Evolutionary conservation across 2,888 invertebrate genomes (phyloP).

Genomic region (Micoletzkya japonica): DNA sequence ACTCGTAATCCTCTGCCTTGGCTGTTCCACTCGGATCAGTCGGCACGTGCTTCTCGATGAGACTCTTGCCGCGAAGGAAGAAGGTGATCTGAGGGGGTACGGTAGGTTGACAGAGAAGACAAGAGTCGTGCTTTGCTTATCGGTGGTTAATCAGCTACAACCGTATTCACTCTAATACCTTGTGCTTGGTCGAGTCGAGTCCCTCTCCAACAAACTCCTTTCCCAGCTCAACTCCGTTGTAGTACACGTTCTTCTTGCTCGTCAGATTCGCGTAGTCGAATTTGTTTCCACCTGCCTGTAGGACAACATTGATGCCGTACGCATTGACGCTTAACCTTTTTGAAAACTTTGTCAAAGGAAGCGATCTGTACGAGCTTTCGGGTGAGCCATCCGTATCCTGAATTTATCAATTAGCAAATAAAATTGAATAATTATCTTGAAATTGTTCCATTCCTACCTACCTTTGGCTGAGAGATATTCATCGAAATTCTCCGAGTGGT

Average conservation of each 20-base stretch:
- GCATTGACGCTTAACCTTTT: constrained; percentile 16
- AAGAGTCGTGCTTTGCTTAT: not conserved
- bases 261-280: constrained; percentile 53
- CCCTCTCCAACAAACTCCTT: constrained; percentile 56
- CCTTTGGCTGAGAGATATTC: constrained; percentile 28
- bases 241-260: constrained; percentile 59
- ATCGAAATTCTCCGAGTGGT: constrained; percentile 32
- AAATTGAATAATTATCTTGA: not conserved
- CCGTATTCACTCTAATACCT: constrained; percentile 33
- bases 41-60: not conserved
- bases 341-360: constrained; percentile 40
- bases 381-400: constrained; percentile 46
- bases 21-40: not conserved
- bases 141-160: not conserved
- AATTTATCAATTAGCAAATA: not conserved
- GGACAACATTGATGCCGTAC: not conserved
- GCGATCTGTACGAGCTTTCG: constrained; percentile 44
- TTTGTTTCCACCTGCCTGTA: constrained; percentile 27
- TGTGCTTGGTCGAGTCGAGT: constrained; percentile 56
- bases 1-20: not conserved
- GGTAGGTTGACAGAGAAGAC: not conserved
- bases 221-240: constrained; percentile 51
- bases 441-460: not conserved
- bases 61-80: not conserved
- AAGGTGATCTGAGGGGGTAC: not conserved